phyloP scores from a whole-genome alignment of 92 coral and sea anemone genomes.

The Umimayanthus chanpuru region DNA sequence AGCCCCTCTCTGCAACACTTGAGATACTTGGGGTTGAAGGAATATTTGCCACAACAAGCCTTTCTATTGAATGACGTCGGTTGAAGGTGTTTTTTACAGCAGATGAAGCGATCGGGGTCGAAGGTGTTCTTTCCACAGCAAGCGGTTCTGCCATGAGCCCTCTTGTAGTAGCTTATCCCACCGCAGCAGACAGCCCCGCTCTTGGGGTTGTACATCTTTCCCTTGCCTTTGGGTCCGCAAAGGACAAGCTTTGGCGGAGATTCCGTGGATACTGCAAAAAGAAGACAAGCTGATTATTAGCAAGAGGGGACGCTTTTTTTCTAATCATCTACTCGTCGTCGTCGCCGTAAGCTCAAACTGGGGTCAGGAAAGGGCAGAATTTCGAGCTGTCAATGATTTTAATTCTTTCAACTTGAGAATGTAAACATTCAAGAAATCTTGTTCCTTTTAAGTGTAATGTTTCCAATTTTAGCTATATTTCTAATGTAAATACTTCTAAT shows the following conservation, averaged over 20 bases:
- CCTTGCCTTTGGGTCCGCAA: conserved; percentile 24
- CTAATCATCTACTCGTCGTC: too few relatives aligned
- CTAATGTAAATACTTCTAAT: too few relatives aligned
- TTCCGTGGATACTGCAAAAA: neutral
- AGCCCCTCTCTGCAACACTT: neutral
- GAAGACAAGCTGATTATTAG: neutral
- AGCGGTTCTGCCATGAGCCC: neutral
- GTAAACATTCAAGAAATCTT: too few relatives aligned
- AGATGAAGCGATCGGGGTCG: neutral
- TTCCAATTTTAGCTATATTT: too few relatives aligned
- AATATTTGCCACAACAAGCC: neutral
- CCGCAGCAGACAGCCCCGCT: neutral
- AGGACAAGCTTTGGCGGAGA: neutral
- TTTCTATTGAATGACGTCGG: neutral
- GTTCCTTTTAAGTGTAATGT: too few relatives aligned
- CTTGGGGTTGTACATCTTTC: neutral
- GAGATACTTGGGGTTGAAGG: neutral
- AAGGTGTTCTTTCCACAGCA: neutral
- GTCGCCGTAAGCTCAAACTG: too few relatives aligned
- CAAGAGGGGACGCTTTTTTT: neutral
- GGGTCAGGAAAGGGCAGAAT: too few relatives aligned
- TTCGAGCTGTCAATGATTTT: too few relatives aligned
- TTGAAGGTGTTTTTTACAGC: conserved; percentile 4
- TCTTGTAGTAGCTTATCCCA: neutral
- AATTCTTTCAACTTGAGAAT: too few relatives aligned